Conservation (phyloP, 2,797 vertebrate species). For the Halcyon leucocephala region DNA sequence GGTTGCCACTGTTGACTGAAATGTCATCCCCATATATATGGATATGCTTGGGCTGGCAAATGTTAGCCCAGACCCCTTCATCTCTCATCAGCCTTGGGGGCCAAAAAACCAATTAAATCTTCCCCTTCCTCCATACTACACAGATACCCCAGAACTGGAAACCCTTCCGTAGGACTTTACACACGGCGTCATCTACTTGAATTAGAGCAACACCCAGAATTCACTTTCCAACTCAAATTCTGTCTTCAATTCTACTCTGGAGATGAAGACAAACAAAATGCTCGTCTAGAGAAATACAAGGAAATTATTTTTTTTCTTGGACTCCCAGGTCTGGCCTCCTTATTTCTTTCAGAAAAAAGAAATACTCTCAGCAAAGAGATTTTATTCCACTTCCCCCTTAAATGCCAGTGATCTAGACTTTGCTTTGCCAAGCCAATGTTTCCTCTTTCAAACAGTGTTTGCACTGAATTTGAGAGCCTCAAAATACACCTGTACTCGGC, state of each 20-base stretch:
- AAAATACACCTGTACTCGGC: background rate
- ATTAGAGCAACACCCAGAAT: background rate
- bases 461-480: background rate
- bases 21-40: background rate
- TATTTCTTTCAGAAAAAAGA: background rate
- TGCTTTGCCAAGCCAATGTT: background rate
- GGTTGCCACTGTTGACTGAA: background rate
- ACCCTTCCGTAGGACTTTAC: accelerated
- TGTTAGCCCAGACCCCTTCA: background rate
- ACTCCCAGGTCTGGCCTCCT: background rate
- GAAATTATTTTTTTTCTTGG: background rate
- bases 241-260: background rate
- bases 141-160: background rate
- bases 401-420: background rate
- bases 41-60: background rate
- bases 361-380: background rate
- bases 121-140: background rate
- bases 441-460: background rate
- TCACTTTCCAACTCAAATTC: background rate
- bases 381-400: background rate
- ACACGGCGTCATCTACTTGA: background rate
- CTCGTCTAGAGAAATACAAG: background rate
- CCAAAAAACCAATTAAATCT: background rate
- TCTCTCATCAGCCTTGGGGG: background rate
- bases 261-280: background rate